Evolutionary conservation across 2,113 vertebrate genomes (phyloP).

Genomic region (Rhegmatorhina hoffmannsi): DNA sequence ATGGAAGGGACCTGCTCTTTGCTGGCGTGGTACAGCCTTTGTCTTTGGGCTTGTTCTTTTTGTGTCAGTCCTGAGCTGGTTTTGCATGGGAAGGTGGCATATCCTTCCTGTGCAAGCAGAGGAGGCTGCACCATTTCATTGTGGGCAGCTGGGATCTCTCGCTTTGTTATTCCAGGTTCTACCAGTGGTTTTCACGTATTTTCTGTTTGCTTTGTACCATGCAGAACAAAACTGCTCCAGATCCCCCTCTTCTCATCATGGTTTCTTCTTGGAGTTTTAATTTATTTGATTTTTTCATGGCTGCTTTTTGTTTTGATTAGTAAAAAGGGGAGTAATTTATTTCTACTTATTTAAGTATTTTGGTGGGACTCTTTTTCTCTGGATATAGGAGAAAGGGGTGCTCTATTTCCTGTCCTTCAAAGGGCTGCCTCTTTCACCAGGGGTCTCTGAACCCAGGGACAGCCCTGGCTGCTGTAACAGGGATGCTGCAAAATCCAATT

Average conservation of each 20-base stretch:
- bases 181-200: neutral
- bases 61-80: neutral
- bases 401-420: neutral
- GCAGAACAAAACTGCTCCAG: neutral
- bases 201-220: neutral
- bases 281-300: neutral
- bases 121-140: neutral
- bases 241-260: neutral
- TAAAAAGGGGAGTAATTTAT: constrained; percentile 5
- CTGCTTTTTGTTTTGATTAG: neutral
- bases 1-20: neutral
- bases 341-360: neutral
- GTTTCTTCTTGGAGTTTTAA: neutral
- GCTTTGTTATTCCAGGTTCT: neutral
- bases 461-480: neutral
- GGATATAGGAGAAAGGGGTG: neutral
- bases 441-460: neutral
- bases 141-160: neutral
- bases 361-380: neutral
- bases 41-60: neutral
- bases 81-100: neutral
- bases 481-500: neutral
- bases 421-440: neutral
- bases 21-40: neutral
- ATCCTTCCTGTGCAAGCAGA: neutral